Percentiles rank a stretch among this genome's conserved stretches.
phyloP scores from a whole-genome alignment of 1,140 invertebrate genomes.

The Bombus fervidus region DNA sequence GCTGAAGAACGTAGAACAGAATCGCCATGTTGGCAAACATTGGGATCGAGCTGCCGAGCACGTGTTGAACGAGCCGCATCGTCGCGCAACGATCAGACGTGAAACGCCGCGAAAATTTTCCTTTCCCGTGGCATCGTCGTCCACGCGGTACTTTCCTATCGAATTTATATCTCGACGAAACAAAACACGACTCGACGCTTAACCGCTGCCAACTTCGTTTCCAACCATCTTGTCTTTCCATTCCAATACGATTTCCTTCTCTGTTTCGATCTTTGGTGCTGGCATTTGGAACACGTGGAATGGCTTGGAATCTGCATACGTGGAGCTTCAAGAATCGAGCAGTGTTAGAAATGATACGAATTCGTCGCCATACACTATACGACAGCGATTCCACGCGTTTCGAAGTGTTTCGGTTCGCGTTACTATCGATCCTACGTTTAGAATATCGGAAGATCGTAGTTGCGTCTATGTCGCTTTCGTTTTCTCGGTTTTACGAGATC shows the following conservation, averaged over 20 bases:
- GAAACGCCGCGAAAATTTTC: not conserved
- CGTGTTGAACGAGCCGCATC: slow-evolving; percentile 67
- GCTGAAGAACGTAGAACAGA: slow-evolving; percentile 67
- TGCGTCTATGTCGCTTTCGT: no score
- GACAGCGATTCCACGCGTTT: no score
- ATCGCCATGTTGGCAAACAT: slow-evolving; percentile 64
- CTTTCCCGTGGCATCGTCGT: not conserved
- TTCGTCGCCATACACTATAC: no score
- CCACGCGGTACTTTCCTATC: not conserved
- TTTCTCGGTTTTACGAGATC: no score
- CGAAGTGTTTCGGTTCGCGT: no score
- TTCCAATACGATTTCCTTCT: not conserved
- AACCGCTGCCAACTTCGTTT: not conserved
- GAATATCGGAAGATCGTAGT: no score
- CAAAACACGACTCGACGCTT: not conserved
- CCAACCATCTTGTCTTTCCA: not conserved
- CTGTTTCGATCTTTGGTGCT: not conserved
- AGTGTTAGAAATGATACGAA: no score
- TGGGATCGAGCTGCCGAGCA: slow-evolving; percentile 70
- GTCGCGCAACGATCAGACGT: no score
- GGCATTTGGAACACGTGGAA: no score
- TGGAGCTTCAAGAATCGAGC: no score
- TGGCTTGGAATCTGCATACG: no score
- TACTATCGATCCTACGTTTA: no score
- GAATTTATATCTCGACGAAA: not conserved